A percentile compares a stretch with the other conserved stretches of the same genome.
phyloP scores from a whole-genome alignment of 2,797 vertebrate genomes.

The Catamblyrhynchus diadema region DNA sequence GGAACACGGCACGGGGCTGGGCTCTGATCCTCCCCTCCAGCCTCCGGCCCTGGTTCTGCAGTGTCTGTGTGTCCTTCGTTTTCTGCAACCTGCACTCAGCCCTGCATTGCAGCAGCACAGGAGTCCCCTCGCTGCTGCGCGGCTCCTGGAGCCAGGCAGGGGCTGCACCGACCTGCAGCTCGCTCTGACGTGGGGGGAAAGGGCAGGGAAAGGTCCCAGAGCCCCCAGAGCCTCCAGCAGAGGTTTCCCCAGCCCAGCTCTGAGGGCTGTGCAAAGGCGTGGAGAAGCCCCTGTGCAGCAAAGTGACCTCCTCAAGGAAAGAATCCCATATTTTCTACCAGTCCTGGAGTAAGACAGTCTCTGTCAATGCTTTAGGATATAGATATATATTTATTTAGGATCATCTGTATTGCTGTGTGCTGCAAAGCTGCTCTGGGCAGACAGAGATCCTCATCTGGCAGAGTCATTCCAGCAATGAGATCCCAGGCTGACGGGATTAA shows the following conservation, averaged over 20 bases:
- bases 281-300: neutral
- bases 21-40: constrained; percentile 25
- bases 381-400: neutral
- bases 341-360: neutral
- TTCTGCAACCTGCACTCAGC: constrained; percentile 67
- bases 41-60: constrained; percentile 57
- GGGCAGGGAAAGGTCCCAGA: neutral
- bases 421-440: constrained; percentile 1
- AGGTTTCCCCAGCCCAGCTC: neutral
- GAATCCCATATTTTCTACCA: neutral
- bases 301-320: neutral
- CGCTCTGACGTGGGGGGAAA: neutral
- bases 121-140: constrained; percentile 38
- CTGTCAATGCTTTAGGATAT: neutral
- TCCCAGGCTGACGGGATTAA: neutral
- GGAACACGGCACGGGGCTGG: accelerated
- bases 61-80: constrained; percentile 66
- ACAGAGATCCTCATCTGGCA: neutral
- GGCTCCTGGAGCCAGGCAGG: constrained; percentile 4
- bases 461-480: neutral
- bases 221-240: neutral
- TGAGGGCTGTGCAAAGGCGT: neutral
- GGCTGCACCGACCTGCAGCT: neutral
- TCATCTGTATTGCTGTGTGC: accelerated
- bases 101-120: constrained; percentile 75